Evolutionary conservation across 1,140 invertebrate species (phyloP).

Genomic region (Marisa cornuarietis): DNA sequence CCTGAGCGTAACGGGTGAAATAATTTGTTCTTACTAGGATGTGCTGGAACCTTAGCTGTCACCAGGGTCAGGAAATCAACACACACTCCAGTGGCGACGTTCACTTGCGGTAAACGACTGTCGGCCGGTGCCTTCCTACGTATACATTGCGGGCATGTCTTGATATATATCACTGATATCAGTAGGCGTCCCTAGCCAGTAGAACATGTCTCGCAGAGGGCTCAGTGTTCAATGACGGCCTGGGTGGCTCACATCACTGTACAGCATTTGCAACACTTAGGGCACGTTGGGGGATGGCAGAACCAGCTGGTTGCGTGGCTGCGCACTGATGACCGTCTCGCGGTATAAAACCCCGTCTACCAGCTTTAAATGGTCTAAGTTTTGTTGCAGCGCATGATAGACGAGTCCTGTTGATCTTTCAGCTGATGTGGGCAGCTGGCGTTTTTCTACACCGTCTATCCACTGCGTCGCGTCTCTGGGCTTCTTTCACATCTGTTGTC

Average conservation of each 20-base stretch:
- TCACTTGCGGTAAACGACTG: not conserved
- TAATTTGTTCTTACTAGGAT: constrained; percentile 27
- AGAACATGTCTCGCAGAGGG: constrained; percentile 16
- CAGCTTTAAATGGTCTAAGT: not conserved
- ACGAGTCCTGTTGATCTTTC: no score
- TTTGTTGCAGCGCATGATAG: no score
- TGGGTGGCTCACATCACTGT: constrained; percentile 28
- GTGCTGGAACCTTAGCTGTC: constrained; percentile 22
- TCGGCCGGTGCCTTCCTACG: not conserved
- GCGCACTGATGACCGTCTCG: not conserved
- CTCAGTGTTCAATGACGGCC: constrained; percentile 19
- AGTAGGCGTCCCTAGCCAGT: constrained; percentile 24
- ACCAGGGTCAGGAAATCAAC: constrained; percentile 29
- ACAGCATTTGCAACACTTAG: not conserved
- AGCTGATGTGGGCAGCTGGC: not conserved
- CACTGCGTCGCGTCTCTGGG: not conserved
- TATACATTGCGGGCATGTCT: not conserved
- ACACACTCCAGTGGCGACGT: constrained; percentile 24
- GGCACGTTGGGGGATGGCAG: not conserved
- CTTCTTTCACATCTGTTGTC: not conserved
- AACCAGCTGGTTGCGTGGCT: not conserved
- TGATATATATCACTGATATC: constrained; percentile 1
- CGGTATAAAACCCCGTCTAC: not conserved
- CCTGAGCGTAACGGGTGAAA: constrained; percentile 26
- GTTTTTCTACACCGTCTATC: not conserved